Evolutionary conservation across 2,888 invertebrate species (phyloP).

Genomic region (Actias luna): DNA sequence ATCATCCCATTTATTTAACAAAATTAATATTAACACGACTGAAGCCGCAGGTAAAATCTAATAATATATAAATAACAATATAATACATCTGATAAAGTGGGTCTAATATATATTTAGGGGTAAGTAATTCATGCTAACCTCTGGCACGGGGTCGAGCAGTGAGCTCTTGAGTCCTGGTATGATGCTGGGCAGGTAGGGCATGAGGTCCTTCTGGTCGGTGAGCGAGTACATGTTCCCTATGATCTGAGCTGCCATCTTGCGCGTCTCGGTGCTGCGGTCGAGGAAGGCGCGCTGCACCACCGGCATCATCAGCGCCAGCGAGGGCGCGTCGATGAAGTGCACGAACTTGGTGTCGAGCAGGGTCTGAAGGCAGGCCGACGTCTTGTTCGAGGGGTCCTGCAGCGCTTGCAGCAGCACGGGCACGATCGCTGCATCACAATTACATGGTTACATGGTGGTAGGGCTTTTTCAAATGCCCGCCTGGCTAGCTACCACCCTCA

Average conservation of each 20-base stretch:
- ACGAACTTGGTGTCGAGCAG: slow-evolving; percentile 98
- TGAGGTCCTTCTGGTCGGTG: slow-evolving; percentile 98
- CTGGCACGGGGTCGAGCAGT: slow-evolving; percentile 98
- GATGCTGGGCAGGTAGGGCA: slow-evolving; percentile 97
- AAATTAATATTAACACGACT: too few relatives aligned
- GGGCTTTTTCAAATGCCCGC: too few relatives aligned
- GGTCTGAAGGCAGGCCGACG: slow-evolving; percentile 95
- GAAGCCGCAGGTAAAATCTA: too few relatives aligned
- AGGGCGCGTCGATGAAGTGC: slow-evolving; percentile 99
- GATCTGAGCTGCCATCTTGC: slow-evolving; percentile 99
- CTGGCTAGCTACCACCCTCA: too few relatives aligned
- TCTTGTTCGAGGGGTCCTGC: slow-evolving; percentile 98
- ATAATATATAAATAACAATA: not conserved
- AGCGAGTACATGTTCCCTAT: slow-evolving; percentile 99
- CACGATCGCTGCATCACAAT: slow-evolving; percentile 85
- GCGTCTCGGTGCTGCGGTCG: slow-evolving; percentile 98
- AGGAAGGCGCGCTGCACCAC: slow-evolving; percentile 98
- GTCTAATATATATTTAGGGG: too few relatives aligned
- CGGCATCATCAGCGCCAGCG: slow-evolving; percentile 99
- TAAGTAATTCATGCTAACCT: slow-evolving; percentile 75
- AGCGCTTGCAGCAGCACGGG: slow-evolving; percentile 93
- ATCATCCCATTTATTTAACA: too few relatives aligned
- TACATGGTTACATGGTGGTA: not conserved
- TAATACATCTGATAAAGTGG: too few relatives aligned
- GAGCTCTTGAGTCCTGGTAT: slow-evolving; percentile 98